phyloP scores from a whole-genome alignment of 2,113 vertebrate genomes.

The Emydura subglobosa region DNA sequence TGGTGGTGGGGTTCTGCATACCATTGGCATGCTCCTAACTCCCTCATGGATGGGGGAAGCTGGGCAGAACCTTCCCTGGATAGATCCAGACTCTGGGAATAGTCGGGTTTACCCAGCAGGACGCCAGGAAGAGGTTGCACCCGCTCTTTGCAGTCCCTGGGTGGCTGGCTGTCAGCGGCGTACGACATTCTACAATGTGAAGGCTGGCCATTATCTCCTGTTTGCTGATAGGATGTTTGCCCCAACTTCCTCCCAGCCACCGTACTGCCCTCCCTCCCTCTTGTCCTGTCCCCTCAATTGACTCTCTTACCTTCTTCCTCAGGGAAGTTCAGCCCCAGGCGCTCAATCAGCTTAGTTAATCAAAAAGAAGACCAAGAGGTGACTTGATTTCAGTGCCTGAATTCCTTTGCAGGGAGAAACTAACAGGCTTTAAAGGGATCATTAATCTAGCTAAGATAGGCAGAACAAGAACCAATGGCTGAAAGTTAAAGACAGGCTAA shows the following conservation, averaged over 20 bases:
- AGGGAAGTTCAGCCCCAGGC: neutral
- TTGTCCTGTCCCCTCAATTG: neutral
- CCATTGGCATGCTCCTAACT: neutral
- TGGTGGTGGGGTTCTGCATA: neutral
- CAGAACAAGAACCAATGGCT: neutral
- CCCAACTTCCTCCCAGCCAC: neutral
- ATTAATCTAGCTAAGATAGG: rapidly evolving
- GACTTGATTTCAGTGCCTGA: neutral
- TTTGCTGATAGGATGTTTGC: neutral
- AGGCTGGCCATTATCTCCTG: neutral
- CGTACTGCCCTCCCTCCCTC: rapidly evolving
- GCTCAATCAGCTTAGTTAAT: neutral
- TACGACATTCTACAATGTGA: neutral
- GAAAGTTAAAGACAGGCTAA: neutral
- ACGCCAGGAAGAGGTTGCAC: neutral
- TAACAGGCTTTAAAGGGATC: neutral
- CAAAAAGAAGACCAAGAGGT: neutral
- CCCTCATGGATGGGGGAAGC: neutral
- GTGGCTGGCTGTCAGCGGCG: neutral
- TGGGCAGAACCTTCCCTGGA: neutral
- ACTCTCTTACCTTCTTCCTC: neutral
- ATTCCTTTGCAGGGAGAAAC: rapidly evolving
- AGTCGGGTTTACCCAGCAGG: neutral
- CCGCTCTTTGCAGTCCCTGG: neutral
- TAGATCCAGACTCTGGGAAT: neutral